Percentiles rank a stretch among this genome's conserved stretches.
Conservation (phyloP, 1,140 invertebrate species). For the Drosophila busckii region DNA sequence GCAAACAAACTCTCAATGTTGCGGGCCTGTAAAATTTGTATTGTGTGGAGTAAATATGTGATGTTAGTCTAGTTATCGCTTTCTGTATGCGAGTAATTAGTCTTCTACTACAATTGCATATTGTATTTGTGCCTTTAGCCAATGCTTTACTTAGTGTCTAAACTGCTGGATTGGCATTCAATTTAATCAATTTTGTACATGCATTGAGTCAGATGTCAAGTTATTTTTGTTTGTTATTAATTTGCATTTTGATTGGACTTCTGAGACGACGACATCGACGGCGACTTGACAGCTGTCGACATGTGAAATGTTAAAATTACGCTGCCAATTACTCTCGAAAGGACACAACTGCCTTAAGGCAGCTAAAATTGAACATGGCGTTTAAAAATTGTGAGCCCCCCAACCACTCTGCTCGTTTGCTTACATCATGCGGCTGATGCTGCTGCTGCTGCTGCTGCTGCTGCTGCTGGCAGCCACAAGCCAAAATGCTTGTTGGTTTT, state of each 20-base stretch:
- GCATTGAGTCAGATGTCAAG: conserved; percentile 56
- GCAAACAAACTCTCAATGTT: too few relatives aligned
- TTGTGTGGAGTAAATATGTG: too few relatives aligned
- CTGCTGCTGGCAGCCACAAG: not conserved
- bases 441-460: too few relatives aligned
- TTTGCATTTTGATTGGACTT: conserved; percentile 72
- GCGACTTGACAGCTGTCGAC: conserved; percentile 52
- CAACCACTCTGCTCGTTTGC: too few relatives aligned
- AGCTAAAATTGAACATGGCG: conserved; percentile 8
- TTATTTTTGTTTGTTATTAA: conserved; percentile 74
- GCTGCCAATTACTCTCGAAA: conserved; percentile 30
- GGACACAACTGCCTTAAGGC: conserved; percentile 22
- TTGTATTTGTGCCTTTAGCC: too few relatives aligned
- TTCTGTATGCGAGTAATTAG: too few relatives aligned
- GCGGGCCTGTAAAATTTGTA: too few relatives aligned
- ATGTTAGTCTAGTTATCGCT: too few relatives aligned
- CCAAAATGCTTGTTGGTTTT: conserved; percentile 7
- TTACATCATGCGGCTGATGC: too few relatives aligned
- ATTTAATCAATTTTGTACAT: conserved; percentile 63
- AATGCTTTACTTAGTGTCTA: too few relatives aligned
- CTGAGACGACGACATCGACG: conserved; percentile 62
- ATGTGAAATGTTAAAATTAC: conserved; percentile 54
- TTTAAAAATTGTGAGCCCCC: too few relatives aligned
- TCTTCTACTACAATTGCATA: too few relatives aligned
- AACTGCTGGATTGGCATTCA: conserved; percentile 18